Conservation (phyloP, 2,888 invertebrate species). For the Dascillus cervinus region DNA sequence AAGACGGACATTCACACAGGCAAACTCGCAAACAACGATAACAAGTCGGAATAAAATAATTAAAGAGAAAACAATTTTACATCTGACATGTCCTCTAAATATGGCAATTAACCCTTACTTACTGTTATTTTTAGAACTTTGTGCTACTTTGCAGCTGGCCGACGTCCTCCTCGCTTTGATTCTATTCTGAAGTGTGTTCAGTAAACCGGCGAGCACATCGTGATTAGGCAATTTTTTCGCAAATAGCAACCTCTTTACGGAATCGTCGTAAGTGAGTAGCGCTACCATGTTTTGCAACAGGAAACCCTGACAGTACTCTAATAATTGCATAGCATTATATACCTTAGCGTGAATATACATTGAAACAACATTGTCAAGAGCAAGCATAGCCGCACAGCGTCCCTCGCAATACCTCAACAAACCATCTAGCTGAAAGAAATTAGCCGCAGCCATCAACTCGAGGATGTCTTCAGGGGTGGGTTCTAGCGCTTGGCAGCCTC, state of each 20-base stretch:
- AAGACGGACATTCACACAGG: no score
- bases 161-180: constrained; percentile 55
- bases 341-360: constrained; percentile 93
- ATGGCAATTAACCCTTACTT: no score
- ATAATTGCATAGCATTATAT: constrained; percentile 75
- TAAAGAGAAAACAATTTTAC: no score
- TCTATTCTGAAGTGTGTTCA: constrained; percentile 72
- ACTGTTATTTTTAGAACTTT: constrained; percentile 17
- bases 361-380: constrained; percentile 82
- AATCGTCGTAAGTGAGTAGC: constrained; percentile 83
- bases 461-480: constrained; percentile 74
- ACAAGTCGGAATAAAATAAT: no score
- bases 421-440: constrained; percentile 84
- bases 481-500: constrained; percentile 71
- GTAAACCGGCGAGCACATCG: constrained; percentile 76
- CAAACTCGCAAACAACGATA: no score
- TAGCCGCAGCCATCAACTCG: constrained; percentile 85
- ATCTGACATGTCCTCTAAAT: no score
- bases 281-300: constrained; percentile 91
- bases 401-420: constrained; percentile 79
- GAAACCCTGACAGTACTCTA: constrained; percentile 88
- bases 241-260: constrained; percentile 78
- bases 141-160: constrained; percentile 20
- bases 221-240: constrained; percentile 86
- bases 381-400: constrained; percentile 74